Evolutionary conservation across 1,140 invertebrate genomes (phyloP).

Genomic region (Drosophila equinoxialis): DNA sequence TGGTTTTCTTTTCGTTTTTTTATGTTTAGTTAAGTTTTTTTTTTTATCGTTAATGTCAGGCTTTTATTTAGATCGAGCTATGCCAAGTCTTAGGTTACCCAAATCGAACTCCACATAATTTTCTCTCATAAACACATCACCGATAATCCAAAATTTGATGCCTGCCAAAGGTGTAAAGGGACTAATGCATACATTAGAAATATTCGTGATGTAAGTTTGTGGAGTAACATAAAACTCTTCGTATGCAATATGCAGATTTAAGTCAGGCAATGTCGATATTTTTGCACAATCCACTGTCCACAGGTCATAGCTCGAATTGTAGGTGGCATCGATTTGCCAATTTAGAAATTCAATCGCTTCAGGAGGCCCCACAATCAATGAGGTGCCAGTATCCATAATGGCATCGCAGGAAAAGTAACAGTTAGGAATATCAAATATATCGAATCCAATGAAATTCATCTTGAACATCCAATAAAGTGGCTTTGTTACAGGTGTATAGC

Average conservation of each 20-base stretch:
- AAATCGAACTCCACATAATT: slow-evolving; percentile 88
- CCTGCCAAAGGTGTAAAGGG: slow-evolving; percentile 32
- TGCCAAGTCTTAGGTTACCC: slow-evolving; percentile 64
- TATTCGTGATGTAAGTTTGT: slow-evolving; percentile 34
- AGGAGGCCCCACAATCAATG: slow-evolving; percentile 87
- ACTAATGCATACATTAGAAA: slow-evolving; percentile 23
- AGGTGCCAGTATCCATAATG: slow-evolving; percentile 90
- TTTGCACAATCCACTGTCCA: slow-evolving; percentile 21
- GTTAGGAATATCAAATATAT: background rate
- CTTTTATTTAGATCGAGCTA: slow-evolving; percentile 19
- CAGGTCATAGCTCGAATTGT: slow-evolving; percentile 17
- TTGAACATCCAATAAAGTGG: slow-evolving; percentile 58
- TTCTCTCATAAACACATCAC: slow-evolving; percentile 87
- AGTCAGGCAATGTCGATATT: background rate
- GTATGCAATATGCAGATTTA: slow-evolving; percentile 15
- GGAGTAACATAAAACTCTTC: slow-evolving; percentile 26
- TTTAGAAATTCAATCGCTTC: slow-evolving; percentile 83
- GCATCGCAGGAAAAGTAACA: slow-evolving; percentile 83
- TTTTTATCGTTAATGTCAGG: slow-evolving; percentile 77
- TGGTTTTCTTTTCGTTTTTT: too few relatives aligned
- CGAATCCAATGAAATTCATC: slow-evolving; percentile 36
- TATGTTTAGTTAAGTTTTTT: too few relatives aligned
- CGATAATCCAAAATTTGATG: slow-evolving; percentile 37
- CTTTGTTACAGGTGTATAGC: slow-evolving; percentile 46
- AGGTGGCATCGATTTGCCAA: slow-evolving; percentile 35